Evolutionary conservation across 2,888 invertebrate genomes (phyloP).

Genomic region (Stenodema calcarata): DNA sequence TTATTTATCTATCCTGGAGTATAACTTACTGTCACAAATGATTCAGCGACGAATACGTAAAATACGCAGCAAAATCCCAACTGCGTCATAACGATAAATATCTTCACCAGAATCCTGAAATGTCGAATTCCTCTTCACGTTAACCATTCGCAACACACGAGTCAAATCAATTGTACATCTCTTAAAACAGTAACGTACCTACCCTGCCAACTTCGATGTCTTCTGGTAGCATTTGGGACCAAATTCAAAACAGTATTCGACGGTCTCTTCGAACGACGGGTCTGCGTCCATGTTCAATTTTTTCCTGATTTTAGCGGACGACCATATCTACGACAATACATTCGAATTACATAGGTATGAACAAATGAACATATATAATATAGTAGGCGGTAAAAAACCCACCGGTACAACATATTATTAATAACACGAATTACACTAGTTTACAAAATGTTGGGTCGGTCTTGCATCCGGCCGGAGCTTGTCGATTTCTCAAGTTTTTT

Average conservation of each 20-base stretch:
- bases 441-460: too few species aligned
- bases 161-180: background rate
- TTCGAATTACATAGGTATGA: too few species aligned
- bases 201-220: slow-evolving; percentile 71
- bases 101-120: slow-evolving; percentile 72
- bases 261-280: slow-evolving; percentile 82
- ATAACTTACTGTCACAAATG: slow-evolving; percentile 77
- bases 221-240: slow-evolving; percentile 73
- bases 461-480: too few species aligned
- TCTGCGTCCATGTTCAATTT: slow-evolving; percentile 58
- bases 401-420: background rate
- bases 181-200: slow-evolving; percentile 53
- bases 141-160: too few species aligned
- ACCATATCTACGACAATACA: background rate
- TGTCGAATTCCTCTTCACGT: too few species aligned
- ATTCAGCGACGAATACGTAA: slow-evolving; percentile 91
- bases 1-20: too few species aligned
- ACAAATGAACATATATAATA: background rate
- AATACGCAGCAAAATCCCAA: slow-evolving; percentile 98
- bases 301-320: background rate
- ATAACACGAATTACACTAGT: too few species aligned
- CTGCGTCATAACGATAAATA: slow-evolving; percentile 91
- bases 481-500: too few species aligned
- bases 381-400: background rate
- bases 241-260: slow-evolving; percentile 78